Evolutionary conservation across 2,888 invertebrate species (phyloP).

Genomic region (Dryococelus australis): DNA sequence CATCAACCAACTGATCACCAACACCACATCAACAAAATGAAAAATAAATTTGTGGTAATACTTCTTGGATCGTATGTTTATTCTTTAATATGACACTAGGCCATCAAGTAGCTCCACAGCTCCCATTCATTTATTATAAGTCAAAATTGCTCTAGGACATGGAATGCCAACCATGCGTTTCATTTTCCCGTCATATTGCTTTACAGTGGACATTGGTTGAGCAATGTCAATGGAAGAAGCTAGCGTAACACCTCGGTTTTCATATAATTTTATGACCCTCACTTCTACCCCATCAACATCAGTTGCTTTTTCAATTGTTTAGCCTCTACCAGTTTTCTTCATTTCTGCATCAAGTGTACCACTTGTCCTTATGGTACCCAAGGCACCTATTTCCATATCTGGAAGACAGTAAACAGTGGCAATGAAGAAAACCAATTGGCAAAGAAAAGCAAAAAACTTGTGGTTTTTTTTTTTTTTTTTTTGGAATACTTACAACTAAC

Average conservation of each 20-base stretch:
- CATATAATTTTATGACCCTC: slow-evolving; percentile 24
- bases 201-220: not conserved
- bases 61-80: slow-evolving; percentile 33
- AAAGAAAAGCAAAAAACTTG: too few relatives aligned
- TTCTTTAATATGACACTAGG: slow-evolving; percentile 36
- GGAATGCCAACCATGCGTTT: not conserved
- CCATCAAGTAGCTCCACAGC: slow-evolving; percentile 36
- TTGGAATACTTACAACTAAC: too few relatives aligned
- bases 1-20: slow-evolving; percentile 39
- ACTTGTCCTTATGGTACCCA: too few relatives aligned
- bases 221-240: slow-evolving; percentile 13
- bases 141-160: not conserved
- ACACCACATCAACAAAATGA: slow-evolving; percentile 31
- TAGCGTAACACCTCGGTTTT: slow-evolving; percentile 21
- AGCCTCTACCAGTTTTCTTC: slow-evolving; percentile 31
- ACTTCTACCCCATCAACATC: slow-evolving; percentile 21
- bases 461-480: too few relatives aligned
- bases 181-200: not conserved
- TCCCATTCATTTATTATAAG: slow-evolving; percentile 30
- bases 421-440: too few relatives aligned
- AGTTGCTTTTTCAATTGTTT: not conserved
- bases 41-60: slow-evolving; percentile 35
- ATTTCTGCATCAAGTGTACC: too few relatives aligned
- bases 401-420: too few relatives aligned
- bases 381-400: too few relatives aligned